phyloP scores from a whole-genome alignment of 2,888 invertebrate species.

The Frankliniella intonsa region DNA sequence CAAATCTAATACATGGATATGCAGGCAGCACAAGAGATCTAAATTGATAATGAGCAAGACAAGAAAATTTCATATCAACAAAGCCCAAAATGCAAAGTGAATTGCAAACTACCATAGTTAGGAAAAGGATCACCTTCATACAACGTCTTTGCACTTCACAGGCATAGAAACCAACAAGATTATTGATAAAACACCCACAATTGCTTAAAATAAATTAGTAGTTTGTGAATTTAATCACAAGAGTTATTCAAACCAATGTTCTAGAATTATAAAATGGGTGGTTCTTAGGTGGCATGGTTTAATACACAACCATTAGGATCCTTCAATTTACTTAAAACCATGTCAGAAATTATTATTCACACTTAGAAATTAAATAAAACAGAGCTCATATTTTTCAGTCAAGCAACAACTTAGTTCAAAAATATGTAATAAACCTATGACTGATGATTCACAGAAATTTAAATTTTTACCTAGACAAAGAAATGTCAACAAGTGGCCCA shows the following conservation, averaged over 20 bases:
- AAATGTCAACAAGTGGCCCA: constrained; percentile 5
- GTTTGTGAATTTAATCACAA: too few relatives aligned
- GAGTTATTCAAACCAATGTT: too few relatives aligned
- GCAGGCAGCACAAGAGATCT: not conserved
- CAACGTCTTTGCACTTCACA: too few relatives aligned
- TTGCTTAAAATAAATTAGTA: too few relatives aligned
- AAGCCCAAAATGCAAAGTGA: too few relatives aligned
- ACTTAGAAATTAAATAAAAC: not conserved
- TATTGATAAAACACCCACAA: too few relatives aligned
- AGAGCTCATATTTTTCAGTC: not conserved
- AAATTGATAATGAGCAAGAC: not conserved
- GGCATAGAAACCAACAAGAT: too few relatives aligned
- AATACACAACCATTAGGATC: not conserved
- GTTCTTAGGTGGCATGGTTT: too few relatives aligned
- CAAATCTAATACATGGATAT: too few relatives aligned
- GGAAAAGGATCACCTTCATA: too few relatives aligned
- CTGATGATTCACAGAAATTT: not conserved
- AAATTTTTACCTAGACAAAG: not conserved
- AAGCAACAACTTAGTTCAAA: not conserved
- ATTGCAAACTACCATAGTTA: too few relatives aligned
- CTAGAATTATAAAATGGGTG: too few relatives aligned
- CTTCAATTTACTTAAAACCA: not conserved
- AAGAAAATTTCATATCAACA: not conserved
- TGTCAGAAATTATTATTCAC: not conserved
- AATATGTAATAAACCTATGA: not conserved